These are phyloP conservation scores for Camponotus fellah DNA, from an alignment of 2,888 invertebrate species.

Conservation along the genomic window DNA sequence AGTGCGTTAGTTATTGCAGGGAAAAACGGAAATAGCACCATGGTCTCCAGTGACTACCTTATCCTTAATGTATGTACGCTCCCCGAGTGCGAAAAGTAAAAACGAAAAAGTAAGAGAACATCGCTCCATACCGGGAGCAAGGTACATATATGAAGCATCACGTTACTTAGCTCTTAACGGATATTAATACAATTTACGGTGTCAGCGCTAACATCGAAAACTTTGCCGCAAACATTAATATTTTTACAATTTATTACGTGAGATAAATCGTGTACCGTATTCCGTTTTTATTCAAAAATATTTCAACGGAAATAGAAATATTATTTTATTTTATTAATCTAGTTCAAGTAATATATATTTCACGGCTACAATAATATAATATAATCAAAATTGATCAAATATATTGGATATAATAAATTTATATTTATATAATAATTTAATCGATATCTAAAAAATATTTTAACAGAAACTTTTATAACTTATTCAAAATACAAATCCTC, in stretches of 20 bases:
- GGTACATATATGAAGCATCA: slow-evolving; percentile 75
- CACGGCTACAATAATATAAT: background rate
- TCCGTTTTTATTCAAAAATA: background rate
- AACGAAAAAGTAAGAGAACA: slow-evolving; percentile 44
- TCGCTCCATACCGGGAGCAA: slow-evolving; percentile 48
- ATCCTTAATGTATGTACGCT: slow-evolving; percentile 21
- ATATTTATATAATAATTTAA: background rate
- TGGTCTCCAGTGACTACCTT: slow-evolving; percentile 60
- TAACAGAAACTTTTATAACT: background rate
- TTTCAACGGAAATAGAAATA: background rate
- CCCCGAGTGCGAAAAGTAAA: slow-evolving; percentile 3
- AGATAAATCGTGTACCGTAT: slow-evolving; percentile 43
- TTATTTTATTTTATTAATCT: background rate
- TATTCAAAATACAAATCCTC: background rate
- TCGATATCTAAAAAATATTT: slow-evolving; percentile 1
- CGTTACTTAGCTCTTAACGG: slow-evolving; percentile 78
- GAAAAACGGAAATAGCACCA: slow-evolving; percentile 19
- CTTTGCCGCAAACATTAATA: slow-evolving; percentile 56
- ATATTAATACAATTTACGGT: slow-evolving; percentile 78
- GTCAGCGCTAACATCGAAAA: slow-evolving; percentile 61
- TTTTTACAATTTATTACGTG: slow-evolving; percentile 50
- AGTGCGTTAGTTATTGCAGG: slow-evolving; percentile 53
- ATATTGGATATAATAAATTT: background rate
- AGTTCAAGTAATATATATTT: background rate
- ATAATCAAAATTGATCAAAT: background rate